Conservation (phyloP, 2,888 invertebrate genomes). For the Steinernema hermaphroditum region DNA sequence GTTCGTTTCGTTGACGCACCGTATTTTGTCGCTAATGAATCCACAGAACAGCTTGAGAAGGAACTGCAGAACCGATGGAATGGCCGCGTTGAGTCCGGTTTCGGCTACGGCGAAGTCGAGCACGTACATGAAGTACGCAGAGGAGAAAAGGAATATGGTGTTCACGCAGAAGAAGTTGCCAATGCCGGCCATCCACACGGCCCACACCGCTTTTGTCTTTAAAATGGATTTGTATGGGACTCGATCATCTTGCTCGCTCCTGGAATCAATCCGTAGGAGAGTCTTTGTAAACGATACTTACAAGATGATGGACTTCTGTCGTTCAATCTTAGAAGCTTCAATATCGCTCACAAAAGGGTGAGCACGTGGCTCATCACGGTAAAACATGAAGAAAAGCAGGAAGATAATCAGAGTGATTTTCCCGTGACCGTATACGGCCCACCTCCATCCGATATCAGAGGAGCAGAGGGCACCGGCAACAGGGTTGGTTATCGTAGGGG, state of each 20-base stretch:
- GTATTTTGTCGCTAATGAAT: slow-evolving; percentile 29
- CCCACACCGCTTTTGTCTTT: slow-evolving; percentile 49
- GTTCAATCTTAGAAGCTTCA: slow-evolving; percentile 8
- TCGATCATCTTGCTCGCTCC: neutral
- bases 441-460: neutral
- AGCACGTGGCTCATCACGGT: neutral
- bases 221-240: slow-evolving; percentile 29
- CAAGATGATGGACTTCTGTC: neutral
- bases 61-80: slow-evolving; percentile 57
- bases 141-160: slow-evolving; percentile 50
- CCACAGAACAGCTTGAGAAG: slow-evolving; percentile 49
- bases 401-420: neutral
- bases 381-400: neutral
- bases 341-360: neutral
- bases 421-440: slow-evolving; percentile 5
- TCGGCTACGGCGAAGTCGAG: slow-evolving; percentile 52
- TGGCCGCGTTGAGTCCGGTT: slow-evolving; percentile 53
- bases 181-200: slow-evolving; percentile 56
- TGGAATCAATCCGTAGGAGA: no score
- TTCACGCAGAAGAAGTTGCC: slow-evolving; percentile 59
- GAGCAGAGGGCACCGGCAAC: slow-evolving; percentile 1
- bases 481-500: neutral
- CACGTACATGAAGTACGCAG: slow-evolving; percentile 36
- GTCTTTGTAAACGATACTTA: no score
- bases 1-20: slow-evolving; percentile 19